phyloP scores from a whole-genome alignment of 2,888 invertebrate species.

The Lasioglossum vierecki region DNA sequence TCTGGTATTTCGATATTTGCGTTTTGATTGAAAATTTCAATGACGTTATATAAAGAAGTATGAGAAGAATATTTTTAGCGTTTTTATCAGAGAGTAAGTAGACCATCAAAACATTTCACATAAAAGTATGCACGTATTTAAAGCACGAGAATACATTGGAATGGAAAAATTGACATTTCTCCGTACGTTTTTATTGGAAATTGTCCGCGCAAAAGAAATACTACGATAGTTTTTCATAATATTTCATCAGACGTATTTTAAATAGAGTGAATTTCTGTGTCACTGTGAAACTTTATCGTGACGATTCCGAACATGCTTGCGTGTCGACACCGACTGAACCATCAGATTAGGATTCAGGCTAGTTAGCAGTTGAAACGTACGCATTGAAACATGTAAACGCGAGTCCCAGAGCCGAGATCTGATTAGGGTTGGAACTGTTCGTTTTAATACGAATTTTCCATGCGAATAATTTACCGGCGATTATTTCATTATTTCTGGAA shows the following conservation, averaged over 20 bases:
- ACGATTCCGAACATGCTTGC: constrained; percentile 15
- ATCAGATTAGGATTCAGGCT: constrained; percentile 31
- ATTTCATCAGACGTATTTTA: neutral
- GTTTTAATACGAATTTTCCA: neutral
- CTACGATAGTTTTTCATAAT: neutral
- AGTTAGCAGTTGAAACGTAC: constrained; percentile 21
- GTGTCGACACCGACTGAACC: constrained; percentile 4
- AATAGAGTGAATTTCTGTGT: neutral
- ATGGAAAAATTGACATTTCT: neutral
- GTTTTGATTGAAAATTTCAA: neutral
- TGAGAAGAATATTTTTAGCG: neutral
- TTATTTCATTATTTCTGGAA: neutral
- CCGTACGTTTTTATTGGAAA: neutral
- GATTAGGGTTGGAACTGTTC: neutral
- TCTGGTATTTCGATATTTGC: neutral
- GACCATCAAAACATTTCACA: neutral
- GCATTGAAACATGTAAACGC: neutral
- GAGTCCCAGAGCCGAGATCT: neutral
- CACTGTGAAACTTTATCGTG: constrained; percentile 22
- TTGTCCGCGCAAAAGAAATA: neutral
- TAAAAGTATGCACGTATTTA: neutral
- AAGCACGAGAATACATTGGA: neutral
- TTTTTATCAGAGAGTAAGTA: neutral
- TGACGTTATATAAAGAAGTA: neutral
- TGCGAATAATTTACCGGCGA: neutral